Evolutionary conservation across 2,113 vertebrate genomes (phyloP).

Genomic region (Neofelis nebulosa): DNA sequence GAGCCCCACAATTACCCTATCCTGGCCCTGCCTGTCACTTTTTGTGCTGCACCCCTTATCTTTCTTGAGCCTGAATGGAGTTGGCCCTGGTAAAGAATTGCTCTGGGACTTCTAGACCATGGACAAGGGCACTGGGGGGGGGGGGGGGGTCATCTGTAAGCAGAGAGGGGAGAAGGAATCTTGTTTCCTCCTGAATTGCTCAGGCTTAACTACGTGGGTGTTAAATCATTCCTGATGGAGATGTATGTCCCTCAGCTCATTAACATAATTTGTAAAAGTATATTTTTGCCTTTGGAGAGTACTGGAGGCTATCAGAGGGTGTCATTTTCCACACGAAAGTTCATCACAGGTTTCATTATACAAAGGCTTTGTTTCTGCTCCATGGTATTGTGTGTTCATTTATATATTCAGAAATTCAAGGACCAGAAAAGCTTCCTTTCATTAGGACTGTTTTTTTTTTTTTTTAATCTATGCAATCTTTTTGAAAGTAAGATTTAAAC

Average conservation of each 20-base stretch:
- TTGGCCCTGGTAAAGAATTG: neutral
- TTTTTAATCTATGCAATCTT: neutral
- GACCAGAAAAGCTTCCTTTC: neutral
- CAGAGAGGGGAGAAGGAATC: neutral
- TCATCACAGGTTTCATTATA: constrained; percentile 40
- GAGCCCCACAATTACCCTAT: constrained; percentile 4
- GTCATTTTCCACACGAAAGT: constrained; percentile 7
- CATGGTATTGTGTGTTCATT: neutral
- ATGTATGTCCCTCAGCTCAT: constrained; percentile 17
- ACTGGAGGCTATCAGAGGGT: neutral
- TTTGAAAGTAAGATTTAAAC: neutral
- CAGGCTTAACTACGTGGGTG: neutral
- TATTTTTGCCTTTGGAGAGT: constrained; percentile 66
- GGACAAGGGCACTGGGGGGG: neutral
- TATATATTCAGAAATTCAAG: constrained; percentile 43
- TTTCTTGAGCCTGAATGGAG: neutral
- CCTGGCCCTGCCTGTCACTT: neutral
- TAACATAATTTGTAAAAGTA: constrained; percentile 59
- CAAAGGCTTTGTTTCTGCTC: constrained; percentile 24
- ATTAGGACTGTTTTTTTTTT: neutral
- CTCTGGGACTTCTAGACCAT: neutral
- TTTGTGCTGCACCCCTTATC: neutral
- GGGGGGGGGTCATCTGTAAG: neutral
- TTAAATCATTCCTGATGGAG: constrained; percentile 55
- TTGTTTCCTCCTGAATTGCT: neutral